phyloP scores from a whole-genome alignment of 2,113 vertebrate genomes.

The Terrapene triunguis region DNA sequence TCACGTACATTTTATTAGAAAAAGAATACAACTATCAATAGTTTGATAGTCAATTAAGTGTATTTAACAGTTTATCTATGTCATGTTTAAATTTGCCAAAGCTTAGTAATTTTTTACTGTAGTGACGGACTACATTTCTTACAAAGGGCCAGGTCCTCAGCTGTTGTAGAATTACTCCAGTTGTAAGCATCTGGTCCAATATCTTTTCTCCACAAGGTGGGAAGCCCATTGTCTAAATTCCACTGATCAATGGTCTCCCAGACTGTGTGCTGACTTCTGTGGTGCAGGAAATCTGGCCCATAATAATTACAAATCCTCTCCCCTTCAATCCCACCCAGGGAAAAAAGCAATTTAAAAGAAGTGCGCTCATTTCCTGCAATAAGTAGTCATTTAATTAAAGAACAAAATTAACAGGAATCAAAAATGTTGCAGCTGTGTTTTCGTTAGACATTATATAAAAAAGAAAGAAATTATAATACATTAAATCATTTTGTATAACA shows the following conservation, averaged over 20 bases:
- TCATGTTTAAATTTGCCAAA: neutral
- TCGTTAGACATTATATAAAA: slow-evolving; percentile 85
- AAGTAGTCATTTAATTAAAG: slow-evolving; percentile 87
- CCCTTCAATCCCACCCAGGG: neutral
- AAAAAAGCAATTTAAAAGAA: slow-evolving; percentile 41
- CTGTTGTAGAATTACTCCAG: neutral
- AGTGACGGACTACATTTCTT: neutral
- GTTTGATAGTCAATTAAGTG: neutral
- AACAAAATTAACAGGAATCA: slow-evolving; percentile 85
- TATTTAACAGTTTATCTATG: neutral
- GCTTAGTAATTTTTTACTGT: neutral
- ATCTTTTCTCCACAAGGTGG: neutral
- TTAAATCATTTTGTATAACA: slow-evolving; percentile 94
- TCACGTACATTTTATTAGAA: neutral
- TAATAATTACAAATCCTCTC: neutral
- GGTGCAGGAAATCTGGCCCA: neutral
- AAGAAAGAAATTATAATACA: slow-evolving; percentile 82
- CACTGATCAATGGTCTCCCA: neutral
- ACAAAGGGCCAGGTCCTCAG: neutral
- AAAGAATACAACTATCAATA: neutral
- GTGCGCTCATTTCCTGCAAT: slow-evolving; percentile 78
- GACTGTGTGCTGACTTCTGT: neutral
- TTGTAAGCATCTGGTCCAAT: neutral
- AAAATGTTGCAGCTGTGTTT: slow-evolving; percentile 82
- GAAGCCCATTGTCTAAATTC: neutral